These are phyloP conservation scores for Telmatherina bonti DNA, from an alignment of 2,797 vertebrate species.

Conservation along the genomic window DNA sequence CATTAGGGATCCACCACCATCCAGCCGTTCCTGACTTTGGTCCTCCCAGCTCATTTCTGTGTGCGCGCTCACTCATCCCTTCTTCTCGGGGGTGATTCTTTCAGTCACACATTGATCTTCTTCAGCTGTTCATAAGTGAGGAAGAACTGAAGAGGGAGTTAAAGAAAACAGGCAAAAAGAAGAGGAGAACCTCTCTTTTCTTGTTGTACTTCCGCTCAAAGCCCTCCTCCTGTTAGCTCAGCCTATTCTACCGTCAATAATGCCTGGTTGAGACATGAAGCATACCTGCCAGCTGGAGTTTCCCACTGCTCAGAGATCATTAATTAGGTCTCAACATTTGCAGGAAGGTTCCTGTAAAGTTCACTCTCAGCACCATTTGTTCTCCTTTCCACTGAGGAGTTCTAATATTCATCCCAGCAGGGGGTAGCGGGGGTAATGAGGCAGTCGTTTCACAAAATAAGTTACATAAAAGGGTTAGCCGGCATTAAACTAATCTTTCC, in stretches of 20 bases:
- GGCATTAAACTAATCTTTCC: conserved; percentile 34
- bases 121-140: conserved; percentile 84
- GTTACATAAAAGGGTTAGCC: conserved; percentile 52
- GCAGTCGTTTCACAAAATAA: conserved; percentile 22
- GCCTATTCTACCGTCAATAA: conserved; percentile 38
- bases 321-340: conserved; percentile 14
- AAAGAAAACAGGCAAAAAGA: conserved; percentile 51
- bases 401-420: neutral
- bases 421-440: conserved; percentile 22
- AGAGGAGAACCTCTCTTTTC: neutral
- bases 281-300: neutral
- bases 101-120: conserved; percentile 74
- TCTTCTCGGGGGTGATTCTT: neutral
- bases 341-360: conserved; percentile 20
- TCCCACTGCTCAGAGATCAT: conserved; percentile 6
- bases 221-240: conserved; percentile 10
- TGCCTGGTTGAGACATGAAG: conserved; percentile 29
- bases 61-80: conserved; percentile 7
- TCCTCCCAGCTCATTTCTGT: conserved; percentile 45
- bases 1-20: conserved; percentile 17
- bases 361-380: neutral
- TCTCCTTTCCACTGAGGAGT: neutral
- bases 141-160: conserved; percentile 78
- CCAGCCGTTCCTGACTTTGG: conserved; percentile 42
- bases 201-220: conserved; percentile 14